A percentile compares a stretch with the other conserved stretches of the same genome.
These are phyloP conservation scores for Arothron firmamentum DNA, from an alignment of 2,113 vertebrate species.

Conservation along the genomic window DNA sequence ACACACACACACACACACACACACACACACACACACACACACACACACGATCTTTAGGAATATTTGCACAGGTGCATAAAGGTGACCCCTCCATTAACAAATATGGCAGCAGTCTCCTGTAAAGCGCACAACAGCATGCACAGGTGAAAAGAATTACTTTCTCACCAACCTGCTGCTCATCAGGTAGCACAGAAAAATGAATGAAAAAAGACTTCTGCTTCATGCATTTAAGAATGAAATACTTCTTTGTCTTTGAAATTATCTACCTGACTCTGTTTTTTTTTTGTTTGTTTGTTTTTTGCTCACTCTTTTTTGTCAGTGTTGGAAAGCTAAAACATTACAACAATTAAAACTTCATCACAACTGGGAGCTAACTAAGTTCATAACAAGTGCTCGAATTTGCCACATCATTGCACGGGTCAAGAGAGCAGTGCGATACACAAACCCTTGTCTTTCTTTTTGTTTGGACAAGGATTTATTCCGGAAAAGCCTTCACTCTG, in stretches of 20 bases:
- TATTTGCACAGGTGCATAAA: conserved; percentile 73
- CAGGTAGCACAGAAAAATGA: conserved; percentile 52
- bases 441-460: conserved; percentile 43
- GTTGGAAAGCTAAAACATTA: background rate
- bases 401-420: conserved; percentile 42
- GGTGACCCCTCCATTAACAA: conserved; percentile 51
- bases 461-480: conserved; percentile 64
- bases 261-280: no score
- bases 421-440: conserved; percentile 51
- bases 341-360: conserved; percentile 14
- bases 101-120: conserved; percentile 43
- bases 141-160: conserved; percentile 40
- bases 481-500: conserved; percentile 44
- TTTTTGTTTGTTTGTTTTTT: no score
- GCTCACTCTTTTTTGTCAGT: no score
- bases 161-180: conserved; percentile 30
- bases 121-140: conserved; percentile 53
- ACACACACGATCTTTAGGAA: conserved; percentile 33
- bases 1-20: conserved; percentile 1
- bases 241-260: no score
- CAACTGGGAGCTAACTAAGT: conserved; percentile 15
- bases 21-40: conserved; percentile 19
- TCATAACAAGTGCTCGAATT: conserved; percentile 44
- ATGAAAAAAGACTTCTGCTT: background rate
- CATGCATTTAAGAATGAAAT: background rate